Evolutionary conservation across 2,797 vertebrate species (phyloP), one percentile per base, ranked within the genome.

Genomic region (Enteromius paludinosus): DNA sequence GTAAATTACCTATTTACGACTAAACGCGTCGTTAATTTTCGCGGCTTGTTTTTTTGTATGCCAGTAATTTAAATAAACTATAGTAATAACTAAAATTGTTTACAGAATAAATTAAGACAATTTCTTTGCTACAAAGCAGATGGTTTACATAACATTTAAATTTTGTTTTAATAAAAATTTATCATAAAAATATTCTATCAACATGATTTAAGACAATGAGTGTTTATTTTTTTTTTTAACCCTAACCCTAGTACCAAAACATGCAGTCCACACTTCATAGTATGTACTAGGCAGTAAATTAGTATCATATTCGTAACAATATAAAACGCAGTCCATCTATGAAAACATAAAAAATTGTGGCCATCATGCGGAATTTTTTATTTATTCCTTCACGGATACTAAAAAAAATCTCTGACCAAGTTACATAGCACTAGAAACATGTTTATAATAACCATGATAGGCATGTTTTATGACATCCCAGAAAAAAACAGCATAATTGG

Each of bases 391-490:
- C 93, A 94, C 91, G 90, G 91, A 90, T 84, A 90, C 86, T 93
- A 93, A 93, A 91, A 95, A 95, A 95, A 90, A 73, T 90, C 92
- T 92, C 76, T 25, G 92, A 92, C 90, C 91, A 92, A 93, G 91
- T 93, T 93, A 93, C 91, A 94, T 90, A 91, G 89, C 92, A 94
- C 93, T 94, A 94, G 92, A 94, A 95, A 93, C 93, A 95, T 90
- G 69, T 86, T 87, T 87, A 91, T 90, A 88, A 83, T 91, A 91
- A 89, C 87, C 86, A 86, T 90, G 87, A 92, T 86, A 87, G 87
- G 87, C 86, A 89, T 85, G 89, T 90, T 87, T 87, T 90, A 90
- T 82, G 90, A 87, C 85, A 86, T 87, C 83, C 89, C 91, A 92
- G 89, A 92, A 89, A 90, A 38, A 86, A 88, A 88, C 81, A 92